Conservation (phyloP, 2,888 invertebrate genomes). For the Argynnis bischoffii region DNA sequence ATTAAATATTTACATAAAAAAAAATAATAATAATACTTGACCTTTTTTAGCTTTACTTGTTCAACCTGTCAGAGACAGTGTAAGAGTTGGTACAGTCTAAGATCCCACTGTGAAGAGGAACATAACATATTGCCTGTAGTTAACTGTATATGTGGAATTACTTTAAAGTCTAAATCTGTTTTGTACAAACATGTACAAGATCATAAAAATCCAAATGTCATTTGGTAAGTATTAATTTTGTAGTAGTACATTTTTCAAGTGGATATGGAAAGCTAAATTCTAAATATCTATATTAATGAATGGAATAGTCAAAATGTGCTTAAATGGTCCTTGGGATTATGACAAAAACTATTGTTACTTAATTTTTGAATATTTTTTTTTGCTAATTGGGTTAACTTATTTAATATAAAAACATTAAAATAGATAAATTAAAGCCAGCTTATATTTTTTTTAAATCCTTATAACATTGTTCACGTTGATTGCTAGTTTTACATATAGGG, state of each 20-base stretch:
- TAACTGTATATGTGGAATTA: constrained; percentile 73
- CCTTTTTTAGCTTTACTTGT: constrained; percentile 68
- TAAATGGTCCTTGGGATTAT: too few relatives aligned
- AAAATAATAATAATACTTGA: not conserved
- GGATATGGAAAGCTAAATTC: not conserved
- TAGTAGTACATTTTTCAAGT: not conserved
- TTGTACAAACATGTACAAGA: constrained; percentile 80
- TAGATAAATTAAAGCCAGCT: too few relatives aligned
- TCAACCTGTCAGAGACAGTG: constrained; percentile 64
- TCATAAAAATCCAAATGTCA: constrained; percentile 74
- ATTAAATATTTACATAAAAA: not conserved
- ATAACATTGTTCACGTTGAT: too few relatives aligned
- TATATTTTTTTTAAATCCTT: too few relatives aligned
- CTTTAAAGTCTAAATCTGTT: constrained; percentile 75
- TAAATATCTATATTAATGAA: not conserved
- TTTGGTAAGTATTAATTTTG: constrained; percentile 62
- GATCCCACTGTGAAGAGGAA: constrained; percentile 60
- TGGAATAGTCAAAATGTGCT: too few relatives aligned
- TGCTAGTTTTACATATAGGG: too few relatives aligned
- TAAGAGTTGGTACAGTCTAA: constrained; percentile 76
- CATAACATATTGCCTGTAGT: constrained; percentile 70
- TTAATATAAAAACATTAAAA: too few relatives aligned
- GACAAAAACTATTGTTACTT: too few relatives aligned
- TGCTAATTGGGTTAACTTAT: too few relatives aligned
- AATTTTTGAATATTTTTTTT: too few relatives aligned